These are phyloP conservation scores for Alviniconcha strummeri DNA, from an alignment of 2,888 invertebrate species.

Conservation along the genomic window DNA sequence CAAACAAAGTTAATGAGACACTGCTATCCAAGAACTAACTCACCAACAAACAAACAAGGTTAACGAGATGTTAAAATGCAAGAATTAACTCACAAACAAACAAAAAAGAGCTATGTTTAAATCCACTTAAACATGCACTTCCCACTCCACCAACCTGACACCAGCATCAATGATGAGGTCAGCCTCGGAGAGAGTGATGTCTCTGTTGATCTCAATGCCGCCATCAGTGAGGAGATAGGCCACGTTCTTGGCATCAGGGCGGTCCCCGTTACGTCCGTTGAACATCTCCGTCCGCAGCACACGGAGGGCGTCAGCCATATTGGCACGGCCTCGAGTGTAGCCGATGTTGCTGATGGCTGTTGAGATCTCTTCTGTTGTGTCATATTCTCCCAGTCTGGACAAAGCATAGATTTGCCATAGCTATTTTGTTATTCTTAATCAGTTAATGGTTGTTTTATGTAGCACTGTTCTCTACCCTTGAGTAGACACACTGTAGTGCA, in stretches of 20 bases:
- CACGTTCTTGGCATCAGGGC: slow-evolving; percentile 60
- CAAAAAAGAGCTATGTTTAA: too few species aligned
- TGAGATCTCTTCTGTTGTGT: slow-evolving; percentile 52
- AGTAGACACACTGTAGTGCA: too few species aligned
- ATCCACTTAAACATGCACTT: too few species aligned
- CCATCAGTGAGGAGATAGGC: slow-evolving; percentile 68
- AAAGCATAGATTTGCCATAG: not conserved
- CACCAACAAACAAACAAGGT: too few species aligned
- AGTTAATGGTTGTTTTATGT: too few species aligned
- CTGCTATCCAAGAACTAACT: too few species aligned
- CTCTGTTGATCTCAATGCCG: slow-evolving; percentile 60
- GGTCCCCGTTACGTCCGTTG: slow-evolving; percentile 59
- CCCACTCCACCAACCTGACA: slow-evolving; percentile 37
- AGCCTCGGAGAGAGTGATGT: slow-evolving; percentile 61
- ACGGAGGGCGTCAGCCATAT: slow-evolving; percentile 65
- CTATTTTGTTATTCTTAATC: too few species aligned
- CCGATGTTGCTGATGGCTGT: slow-evolving; percentile 53
- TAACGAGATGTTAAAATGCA: too few species aligned
- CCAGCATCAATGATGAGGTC: slow-evolving; percentile 64
- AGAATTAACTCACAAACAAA: too few species aligned
- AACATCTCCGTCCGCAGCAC: slow-evolving; percentile 58
- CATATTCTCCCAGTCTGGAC: slow-evolving; percentile 47
- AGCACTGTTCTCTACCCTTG: too few species aligned
- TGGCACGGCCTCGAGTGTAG: slow-evolving; percentile 64
- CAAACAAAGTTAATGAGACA: too few species aligned